phyloP scores from a whole-genome alignment of 2,113 vertebrate species.

The Nesogale talazaci region DNA sequence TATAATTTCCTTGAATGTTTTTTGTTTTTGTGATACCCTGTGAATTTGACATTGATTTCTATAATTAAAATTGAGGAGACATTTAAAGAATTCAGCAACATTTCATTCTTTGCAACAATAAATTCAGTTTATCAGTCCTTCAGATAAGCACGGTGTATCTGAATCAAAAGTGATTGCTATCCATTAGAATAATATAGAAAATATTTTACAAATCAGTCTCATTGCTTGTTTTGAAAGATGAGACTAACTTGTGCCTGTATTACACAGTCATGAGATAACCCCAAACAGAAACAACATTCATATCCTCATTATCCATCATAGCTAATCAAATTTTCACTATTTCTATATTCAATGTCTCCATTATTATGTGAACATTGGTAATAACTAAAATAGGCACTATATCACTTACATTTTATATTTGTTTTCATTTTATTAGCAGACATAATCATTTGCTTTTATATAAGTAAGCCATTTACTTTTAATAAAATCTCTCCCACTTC shows the following conservation, averaged over 20 bases:
- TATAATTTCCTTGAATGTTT: too few species aligned
- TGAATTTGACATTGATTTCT: not conserved
- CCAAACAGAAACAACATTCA: not conserved
- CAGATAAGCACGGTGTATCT: too few species aligned
- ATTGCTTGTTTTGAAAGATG: not conserved
- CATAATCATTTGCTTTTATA: too few species aligned
- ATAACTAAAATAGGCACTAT: not conserved
- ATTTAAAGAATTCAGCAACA: not conserved
- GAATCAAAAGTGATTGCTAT: not conserved
- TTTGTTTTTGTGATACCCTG: not conserved
- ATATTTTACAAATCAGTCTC: not conserved
- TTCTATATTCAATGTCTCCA: not conserved
- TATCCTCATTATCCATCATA: not conserved
- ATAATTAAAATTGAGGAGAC: not conserved
- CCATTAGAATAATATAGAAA: not conserved
- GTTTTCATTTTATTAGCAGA: not conserved
- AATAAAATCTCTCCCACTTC: too few species aligned
- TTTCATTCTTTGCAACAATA: not conserved
- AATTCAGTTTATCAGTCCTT: not conserved
- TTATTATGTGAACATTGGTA: not conserved
- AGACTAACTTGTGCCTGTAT: not conserved
- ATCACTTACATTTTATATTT: not conserved
- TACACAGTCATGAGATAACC: not conserved
- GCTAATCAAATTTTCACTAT: not conserved
- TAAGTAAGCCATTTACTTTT: too few species aligned